Conservation (phyloP, 2,888 invertebrate genomes). For the Eupithecia dodoneata region DNA sequence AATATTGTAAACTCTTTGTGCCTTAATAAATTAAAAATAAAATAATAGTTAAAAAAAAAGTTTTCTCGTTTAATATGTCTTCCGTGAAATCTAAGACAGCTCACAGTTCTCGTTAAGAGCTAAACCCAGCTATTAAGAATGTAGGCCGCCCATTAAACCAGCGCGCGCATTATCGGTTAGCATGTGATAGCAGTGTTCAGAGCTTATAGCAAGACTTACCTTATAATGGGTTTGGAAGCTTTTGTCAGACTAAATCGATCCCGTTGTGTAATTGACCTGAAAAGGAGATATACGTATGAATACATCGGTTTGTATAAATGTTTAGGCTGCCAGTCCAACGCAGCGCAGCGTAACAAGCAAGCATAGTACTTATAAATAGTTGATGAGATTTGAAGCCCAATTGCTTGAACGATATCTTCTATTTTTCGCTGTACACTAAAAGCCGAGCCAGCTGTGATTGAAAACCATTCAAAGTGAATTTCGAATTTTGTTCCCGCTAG, state of each 20-base stretch:
- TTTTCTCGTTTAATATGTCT: conserved; percentile 15
- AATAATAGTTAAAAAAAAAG: not conserved
- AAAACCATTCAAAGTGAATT: not conserved
- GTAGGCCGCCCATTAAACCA: conserved; percentile 43
- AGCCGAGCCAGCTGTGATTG: not conserved
- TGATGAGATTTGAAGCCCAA: not conserved
- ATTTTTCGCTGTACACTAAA: not conserved
- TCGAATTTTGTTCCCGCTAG: conserved; percentile 4
- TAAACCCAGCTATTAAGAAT: conserved; percentile 34
- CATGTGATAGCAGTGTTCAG: conserved; percentile 34
- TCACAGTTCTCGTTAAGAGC: conserved; percentile 19
- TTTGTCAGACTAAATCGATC: conserved; percentile 54
- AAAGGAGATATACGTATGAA: conserved; percentile 54
- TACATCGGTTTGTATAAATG: conserved; percentile 14
- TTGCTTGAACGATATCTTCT: conserved; percentile 1
- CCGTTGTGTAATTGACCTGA: conserved; percentile 71
- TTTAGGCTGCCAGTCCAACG: conserved; percentile 13
- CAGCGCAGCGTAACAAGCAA: not conserved
- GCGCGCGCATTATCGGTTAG: conserved; percentile 28
- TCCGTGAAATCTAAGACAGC: conserved; percentile 18
- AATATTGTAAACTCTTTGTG: too few species aligned
- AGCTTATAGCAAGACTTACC: conserved; percentile 53
- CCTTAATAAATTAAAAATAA: too few species aligned
- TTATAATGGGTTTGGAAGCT: conserved; percentile 54
- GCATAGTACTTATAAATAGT: not conserved